Base-by-base conservation (phyloP, 2,797 vertebrate species). In the Pseudopleuronectes americanus region DNA sequence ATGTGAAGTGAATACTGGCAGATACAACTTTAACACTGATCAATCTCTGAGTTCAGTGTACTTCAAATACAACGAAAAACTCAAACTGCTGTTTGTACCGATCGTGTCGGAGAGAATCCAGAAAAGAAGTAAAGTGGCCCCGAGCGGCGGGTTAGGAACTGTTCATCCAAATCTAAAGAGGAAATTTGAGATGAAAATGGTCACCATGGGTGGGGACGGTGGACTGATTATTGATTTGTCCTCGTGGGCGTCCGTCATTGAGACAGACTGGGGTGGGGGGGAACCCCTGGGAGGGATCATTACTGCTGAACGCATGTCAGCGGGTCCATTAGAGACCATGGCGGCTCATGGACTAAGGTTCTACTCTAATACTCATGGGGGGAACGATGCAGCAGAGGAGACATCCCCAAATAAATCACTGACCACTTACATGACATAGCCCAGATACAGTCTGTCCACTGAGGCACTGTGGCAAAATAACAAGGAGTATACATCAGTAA, bases 261-360 rank as follows among this genome's bases (percentile, higher is more conserved):
- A 94, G 90, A 92, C 89, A 92, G 94, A 92, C 83, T 87, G 76
- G 87, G 89, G 89, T n/a, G n/a, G 87, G 83, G 89, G 82, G 88
- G 88, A 91, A 94, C 92, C 92, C 95, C 95, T 92, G 89, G 92
- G 93, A 94, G 94, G 94, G 93, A 95, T 95, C 93, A 94, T 96
- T 95, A 95, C 91, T 67, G 88, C 91, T 84, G 90, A 95, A 92
- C 88, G 84, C 91, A 81, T 91, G 94, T 96, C 95, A 95, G 93
- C 87, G 85, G 91, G 92, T 88, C 74, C 60, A 95, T 96, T 94
- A 95, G 88, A 70, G 55, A 90, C 83, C 88, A 83, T 61, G 87
- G 87, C 85, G 85, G 88, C 88, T 74, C 81, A 90, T 73, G 80
- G 89, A 90, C 87, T 85, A 84, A 86, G 92, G 56, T 23, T 60